phyloP scores from a whole-genome alignment of 2,113 vertebrate species.

The Formicarius rufipectus region DNA sequence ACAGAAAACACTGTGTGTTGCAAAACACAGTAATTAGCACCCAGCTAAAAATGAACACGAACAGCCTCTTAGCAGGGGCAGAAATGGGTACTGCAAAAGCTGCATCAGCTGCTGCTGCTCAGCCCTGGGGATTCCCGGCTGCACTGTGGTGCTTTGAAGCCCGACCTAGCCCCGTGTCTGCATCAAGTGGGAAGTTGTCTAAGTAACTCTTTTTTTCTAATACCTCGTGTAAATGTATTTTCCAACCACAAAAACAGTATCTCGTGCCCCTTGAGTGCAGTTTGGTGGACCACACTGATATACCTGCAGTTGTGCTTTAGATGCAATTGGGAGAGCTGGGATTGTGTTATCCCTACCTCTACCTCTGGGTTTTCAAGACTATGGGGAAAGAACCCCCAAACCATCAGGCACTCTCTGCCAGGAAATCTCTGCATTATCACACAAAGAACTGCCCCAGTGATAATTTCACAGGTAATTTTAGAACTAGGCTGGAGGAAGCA shows the following conservation, averaged over 20 bases:
- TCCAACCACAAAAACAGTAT: not conserved
- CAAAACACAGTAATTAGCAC: not conserved
- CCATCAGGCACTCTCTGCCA: not conserved
- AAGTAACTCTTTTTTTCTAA: not conserved
- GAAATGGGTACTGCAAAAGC: not conserved
- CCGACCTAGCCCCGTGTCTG: not conserved
- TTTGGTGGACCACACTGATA: not conserved
- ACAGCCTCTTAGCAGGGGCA: not conserved
- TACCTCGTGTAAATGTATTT: not conserved
- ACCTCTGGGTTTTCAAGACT: not conserved
- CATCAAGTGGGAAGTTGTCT: not conserved
- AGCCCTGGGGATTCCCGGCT: not conserved
- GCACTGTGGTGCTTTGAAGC: not conserved
- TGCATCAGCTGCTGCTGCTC: not conserved
- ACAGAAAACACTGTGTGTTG: not conserved
- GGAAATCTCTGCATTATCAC: not conserved
- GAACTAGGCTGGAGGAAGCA: not conserved
- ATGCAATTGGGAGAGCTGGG: not conserved
- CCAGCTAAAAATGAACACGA: not conserved
- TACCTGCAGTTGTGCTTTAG: not conserved
- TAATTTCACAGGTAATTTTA: slow-evolving; percentile 51
- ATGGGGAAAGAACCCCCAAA: not conserved
- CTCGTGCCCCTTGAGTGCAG: not conserved
- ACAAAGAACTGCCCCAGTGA: not conserved
- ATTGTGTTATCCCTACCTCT: not conserved